Conservation (phyloP, 2,113 vertebrate genomes). For the Lagopus muta region DNA sequence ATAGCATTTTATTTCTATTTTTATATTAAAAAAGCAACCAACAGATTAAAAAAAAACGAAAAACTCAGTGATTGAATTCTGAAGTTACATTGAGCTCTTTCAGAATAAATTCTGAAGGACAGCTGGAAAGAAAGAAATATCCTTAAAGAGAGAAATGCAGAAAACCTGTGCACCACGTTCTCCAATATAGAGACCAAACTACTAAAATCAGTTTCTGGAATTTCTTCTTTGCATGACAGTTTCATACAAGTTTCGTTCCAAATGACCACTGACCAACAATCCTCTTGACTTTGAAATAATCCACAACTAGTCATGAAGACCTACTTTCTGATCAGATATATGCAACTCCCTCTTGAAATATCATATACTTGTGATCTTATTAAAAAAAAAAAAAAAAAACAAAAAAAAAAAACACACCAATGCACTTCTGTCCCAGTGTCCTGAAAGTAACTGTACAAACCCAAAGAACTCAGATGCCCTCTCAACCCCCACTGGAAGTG, state of each 20-base stretch:
- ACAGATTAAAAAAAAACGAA: too few species aligned
- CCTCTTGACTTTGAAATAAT: slow-evolving; percentile 12
- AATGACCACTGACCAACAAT: slow-evolving; percentile 47
- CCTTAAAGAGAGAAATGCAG: slow-evolving; percentile 63
- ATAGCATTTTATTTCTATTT: slow-evolving; percentile 35
- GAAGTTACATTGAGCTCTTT: background rate
- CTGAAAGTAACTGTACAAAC: slow-evolving; percentile 6
- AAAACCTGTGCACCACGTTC: slow-evolving; percentile 65
- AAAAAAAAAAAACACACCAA: background rate
- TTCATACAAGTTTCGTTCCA: slow-evolving; percentile 59
- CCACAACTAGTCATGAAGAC: background rate
- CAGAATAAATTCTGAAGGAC: background rate
- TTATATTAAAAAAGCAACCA: background rate
- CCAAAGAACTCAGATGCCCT: slow-evolving; percentile 45
- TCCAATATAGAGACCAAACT: slow-evolving; percentile 44
- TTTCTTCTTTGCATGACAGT: slow-evolving; percentile 61
- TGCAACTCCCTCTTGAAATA: background rate
- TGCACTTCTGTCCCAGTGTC: background rate
- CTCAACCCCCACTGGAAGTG: slow-evolving; percentile 38
- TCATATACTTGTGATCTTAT: background rate
- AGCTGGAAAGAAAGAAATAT: background rate
- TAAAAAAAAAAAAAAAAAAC: background rate
- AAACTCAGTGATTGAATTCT: background rate
- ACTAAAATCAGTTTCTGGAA: slow-evolving; percentile 69
- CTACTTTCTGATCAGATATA: background rate